These are phyloP conservation scores for Microtus montanus DNA, from an alignment of 2,113 vertebrate species.

Conservation along the genomic window DNA sequence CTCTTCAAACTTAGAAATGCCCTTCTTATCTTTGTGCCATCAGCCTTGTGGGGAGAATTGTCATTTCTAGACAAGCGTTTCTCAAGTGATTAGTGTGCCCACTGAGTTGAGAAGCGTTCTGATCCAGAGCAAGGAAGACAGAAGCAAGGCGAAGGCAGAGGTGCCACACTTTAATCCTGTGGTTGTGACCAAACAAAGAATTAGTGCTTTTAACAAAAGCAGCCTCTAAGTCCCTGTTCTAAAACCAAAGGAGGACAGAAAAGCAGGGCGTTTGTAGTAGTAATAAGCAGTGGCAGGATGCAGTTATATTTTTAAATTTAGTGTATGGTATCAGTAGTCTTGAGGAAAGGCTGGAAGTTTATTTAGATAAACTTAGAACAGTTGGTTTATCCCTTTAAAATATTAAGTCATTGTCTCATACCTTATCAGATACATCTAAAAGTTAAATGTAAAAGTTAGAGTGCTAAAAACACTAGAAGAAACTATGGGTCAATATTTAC, in stretches of 20 bases:
- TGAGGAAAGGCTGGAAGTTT: slow-evolving; percentile 18
- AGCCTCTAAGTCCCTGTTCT: not conserved
- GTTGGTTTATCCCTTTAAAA: not conserved
- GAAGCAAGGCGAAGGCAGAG: not conserved
- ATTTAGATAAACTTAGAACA: slow-evolving; percentile 12
- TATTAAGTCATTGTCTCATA: not conserved
- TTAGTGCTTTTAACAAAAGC: not conserved
- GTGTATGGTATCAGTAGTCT: not conserved
- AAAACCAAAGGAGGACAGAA: not conserved
- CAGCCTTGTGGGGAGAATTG: not conserved
- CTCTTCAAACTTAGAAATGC: not conserved
- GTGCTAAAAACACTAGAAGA: slow-evolving; percentile 37
- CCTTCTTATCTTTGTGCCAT: not conserved
- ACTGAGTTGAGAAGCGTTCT: not conserved
- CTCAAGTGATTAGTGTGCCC: not conserved
- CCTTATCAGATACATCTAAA: slow-evolving; percentile 11
- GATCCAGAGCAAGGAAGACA: not conserved
- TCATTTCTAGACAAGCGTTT: not conserved
- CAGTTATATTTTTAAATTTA: not conserved
- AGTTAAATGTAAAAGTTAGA: slow-evolving; percentile 37
- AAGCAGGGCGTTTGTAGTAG: not conserved
- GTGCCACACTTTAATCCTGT: not conserved
- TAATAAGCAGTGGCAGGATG: not conserved
- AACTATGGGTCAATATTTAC: not conserved
- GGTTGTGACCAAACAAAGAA: not conserved